Conservation (phyloP, 1,140 invertebrate genomes). For the Drosophila bocqueti region DNA sequence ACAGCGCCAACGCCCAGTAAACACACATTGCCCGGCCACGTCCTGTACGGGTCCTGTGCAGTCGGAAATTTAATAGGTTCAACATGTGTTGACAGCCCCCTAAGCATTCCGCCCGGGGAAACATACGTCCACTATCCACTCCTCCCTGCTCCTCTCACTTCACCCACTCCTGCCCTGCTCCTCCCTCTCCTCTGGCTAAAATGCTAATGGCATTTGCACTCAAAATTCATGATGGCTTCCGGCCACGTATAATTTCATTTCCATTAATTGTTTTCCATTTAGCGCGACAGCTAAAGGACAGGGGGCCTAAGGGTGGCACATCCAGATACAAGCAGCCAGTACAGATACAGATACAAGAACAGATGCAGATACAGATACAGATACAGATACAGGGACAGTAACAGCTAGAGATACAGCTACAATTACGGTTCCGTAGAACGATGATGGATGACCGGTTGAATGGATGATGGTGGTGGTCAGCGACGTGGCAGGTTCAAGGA, state of each 20-base stretch:
- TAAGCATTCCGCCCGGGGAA: background rate
- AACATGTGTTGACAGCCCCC: slow-evolving; percentile 60
- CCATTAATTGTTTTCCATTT: slow-evolving; percentile 79
- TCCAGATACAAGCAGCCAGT: background rate
- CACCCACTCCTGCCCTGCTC: background rate
- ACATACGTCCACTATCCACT: background rate
- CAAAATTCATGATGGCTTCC: slow-evolving; percentile 74
- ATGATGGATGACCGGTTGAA: slow-evolving; percentile 3
- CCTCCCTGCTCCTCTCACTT: too few relatives aligned
- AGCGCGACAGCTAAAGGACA: slow-evolving; percentile 4
- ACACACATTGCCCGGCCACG: background rate
- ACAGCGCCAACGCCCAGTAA: slow-evolving; percentile 45
- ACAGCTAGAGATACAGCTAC: background rate
- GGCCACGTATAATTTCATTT: slow-evolving; percentile 77
- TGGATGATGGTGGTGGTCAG: background rate
- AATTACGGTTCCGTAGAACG: background rate
- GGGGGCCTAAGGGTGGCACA: background rate
- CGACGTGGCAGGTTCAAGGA: slow-evolving; percentile 1
- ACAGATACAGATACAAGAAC: background rate
- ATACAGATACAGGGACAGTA: background rate
- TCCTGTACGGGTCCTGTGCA: slow-evolving; percentile 11
- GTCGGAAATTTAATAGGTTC: slow-evolving; percentile 69
- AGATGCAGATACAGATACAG: background rate
- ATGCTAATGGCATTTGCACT: slow-evolving; percentile 78
- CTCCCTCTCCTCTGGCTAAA: background rate